Evolutionary conservation across 2,888 invertebrate species (phyloP).

Genomic region (Onthophagus sagittarius): DNA sequence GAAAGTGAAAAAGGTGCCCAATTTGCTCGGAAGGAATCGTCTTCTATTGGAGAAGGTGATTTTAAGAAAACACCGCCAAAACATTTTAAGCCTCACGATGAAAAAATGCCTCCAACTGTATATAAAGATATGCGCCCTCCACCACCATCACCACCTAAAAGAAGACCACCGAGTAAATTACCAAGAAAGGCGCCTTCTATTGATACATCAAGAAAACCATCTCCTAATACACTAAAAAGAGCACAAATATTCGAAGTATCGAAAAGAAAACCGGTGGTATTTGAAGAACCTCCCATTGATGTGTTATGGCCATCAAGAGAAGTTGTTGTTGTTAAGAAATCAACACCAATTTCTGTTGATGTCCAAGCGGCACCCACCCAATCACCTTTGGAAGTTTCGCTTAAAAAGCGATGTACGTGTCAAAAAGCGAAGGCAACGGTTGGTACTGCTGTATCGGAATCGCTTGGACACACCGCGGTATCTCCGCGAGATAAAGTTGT

Average conservation of each 20-base stretch:
- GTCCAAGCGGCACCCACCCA: background rate
- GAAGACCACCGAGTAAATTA: background rate
- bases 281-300: background rate
- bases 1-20: constrained; percentile 13
- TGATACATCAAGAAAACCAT: background rate
- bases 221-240: background rate
- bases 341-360: background rate
- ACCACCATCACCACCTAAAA: background rate
- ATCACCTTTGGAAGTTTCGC: background rate
- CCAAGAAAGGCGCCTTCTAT: background rate
- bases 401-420: background rate
- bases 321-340: background rate
- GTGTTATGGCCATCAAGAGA: background rate
- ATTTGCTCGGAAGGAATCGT: background rate
- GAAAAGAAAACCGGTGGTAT: background rate
- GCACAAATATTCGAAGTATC: background rate
- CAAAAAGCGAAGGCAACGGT: background rate
- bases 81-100: background rate
- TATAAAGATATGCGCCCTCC: background rate
- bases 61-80: background rate
- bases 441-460: background rate
- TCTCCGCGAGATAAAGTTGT: background rate
- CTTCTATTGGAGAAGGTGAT: background rate
- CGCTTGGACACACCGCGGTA: background rate
- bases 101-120: background rate